Percentiles rank a stretch among this genome's conserved stretches.
These are phyloP conservation scores for Notiomystis cincta DNA, from an alignment of 2,113 vertebrate genomes.

Conservation along the genomic window DNA sequence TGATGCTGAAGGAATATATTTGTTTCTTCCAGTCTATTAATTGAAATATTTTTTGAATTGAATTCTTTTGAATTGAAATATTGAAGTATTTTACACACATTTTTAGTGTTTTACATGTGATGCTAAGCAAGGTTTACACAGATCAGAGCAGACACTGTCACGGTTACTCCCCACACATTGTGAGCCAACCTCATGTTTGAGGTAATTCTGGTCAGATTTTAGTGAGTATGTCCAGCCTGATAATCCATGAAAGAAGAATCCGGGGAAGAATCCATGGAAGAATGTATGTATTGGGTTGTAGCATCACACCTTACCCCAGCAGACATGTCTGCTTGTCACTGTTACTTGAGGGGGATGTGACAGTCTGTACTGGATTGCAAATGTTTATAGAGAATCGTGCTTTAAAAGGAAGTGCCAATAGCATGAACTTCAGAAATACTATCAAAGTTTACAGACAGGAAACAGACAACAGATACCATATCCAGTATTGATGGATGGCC, in stretches of 20 bases:
- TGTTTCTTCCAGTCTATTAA: background rate
- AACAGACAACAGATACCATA: background rate
- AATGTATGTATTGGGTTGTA: background rate
- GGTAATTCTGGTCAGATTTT: background rate
- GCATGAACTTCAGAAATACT: background rate
- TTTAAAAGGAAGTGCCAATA: background rate
- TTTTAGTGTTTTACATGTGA: background rate
- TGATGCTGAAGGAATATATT: background rate
- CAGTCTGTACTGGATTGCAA: background rate
- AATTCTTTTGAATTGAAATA: too few species aligned
- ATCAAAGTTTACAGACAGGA: background rate
- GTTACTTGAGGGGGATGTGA: background rate
- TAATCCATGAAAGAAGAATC: too few species aligned
- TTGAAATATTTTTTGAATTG: too few species aligned
- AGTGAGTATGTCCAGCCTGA: background rate
- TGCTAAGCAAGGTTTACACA: background rate
- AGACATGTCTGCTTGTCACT: background rate
- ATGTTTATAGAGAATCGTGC: background rate
- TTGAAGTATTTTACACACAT: background rate
- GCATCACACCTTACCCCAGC: background rate
- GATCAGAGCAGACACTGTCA: background rate
- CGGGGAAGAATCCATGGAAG: too few species aligned
- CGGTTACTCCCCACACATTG: accelerated
- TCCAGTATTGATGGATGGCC: background rate
- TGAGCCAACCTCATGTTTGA: background rate